Conservation (phyloP, 2,797 vertebrate genomes). For the Acipenser transmontanus region DNA sequence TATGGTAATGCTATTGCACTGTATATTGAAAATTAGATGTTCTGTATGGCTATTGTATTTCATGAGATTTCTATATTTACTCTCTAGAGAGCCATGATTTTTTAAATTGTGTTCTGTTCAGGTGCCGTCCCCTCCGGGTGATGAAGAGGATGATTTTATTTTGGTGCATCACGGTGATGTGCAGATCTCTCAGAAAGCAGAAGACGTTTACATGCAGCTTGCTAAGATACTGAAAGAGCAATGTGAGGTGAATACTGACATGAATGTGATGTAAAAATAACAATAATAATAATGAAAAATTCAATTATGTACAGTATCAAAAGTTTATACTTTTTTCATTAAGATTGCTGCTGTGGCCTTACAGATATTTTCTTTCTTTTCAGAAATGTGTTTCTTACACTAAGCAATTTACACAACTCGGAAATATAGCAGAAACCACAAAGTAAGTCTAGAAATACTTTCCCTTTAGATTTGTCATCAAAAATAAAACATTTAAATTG, state of each 20-base stretch:
- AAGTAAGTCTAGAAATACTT: constrained; percentile 60
- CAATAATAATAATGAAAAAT: neutral
- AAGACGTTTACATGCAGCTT: constrained; percentile 80
- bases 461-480: neutral
- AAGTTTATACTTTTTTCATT: neutral
- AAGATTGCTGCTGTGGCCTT: neutral
- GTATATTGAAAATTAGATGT: too few relatives aligned
- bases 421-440: constrained; percentile 81
- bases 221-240: constrained; percentile 82
- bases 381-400: constrained; percentile 89
- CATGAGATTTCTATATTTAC: too few relatives aligned
- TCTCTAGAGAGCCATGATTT: too few relatives aligned
- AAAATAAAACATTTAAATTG: neutral
- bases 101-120: constrained; percentile 29
- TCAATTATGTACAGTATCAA: too few relatives aligned
- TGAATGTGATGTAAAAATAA: neutral
- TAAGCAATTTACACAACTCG: constrained; percentile 91
- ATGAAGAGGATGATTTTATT: constrained; percentile 86
- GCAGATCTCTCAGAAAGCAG: constrained; percentile 74
- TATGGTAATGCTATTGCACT: too few relatives aligned
- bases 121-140: constrained; percentile 84
- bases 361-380: constrained; percentile 16
- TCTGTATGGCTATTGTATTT: too few relatives aligned
- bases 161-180: constrained; percentile 86
- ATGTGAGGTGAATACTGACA: constrained; percentile 59